These are phyloP conservation scores for Aspidiotus destructor DNA, from an alignment of 2,888 invertebrate species.

Conservation along the genomic window DNA sequence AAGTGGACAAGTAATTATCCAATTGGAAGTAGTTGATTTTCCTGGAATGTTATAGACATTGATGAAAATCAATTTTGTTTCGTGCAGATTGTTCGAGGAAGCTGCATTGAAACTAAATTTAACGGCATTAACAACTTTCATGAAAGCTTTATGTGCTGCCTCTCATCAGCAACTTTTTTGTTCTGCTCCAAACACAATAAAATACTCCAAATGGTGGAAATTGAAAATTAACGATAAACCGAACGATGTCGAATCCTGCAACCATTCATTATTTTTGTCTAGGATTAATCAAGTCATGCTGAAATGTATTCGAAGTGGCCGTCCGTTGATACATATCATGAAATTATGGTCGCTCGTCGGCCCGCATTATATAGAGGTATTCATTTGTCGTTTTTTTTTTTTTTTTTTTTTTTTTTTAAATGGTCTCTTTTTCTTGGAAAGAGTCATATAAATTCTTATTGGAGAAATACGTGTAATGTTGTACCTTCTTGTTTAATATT, in stretches of 20 bases:
- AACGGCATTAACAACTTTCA: conserved; percentile 69
- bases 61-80: too few relatives aligned
- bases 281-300: conserved; percentile 80
- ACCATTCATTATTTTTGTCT: conserved; percentile 55
- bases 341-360: conserved; percentile 84
- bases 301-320: conserved; percentile 72
- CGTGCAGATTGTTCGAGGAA: conserved; percentile 65
- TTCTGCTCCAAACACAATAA: conserved; percentile 11
- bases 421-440: too few relatives aligned
- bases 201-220: conserved; percentile 44
- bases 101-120: conserved; percentile 79
- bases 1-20: conserved; percentile 60
- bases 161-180: conserved; percentile 64
- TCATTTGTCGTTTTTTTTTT: background rate
- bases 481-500: too few relatives aligned
- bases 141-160: conserved; percentile 72
- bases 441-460: too few relatives aligned
- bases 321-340: conserved; percentile 84
- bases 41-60: too few relatives aligned
- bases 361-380: conserved; percentile 84
- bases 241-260: conserved; percentile 35
- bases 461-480: too few relatives aligned
- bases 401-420: conserved; percentile 5
- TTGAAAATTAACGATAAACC: conserved; percentile 45
- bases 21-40: too few relatives aligned